These are phyloP conservation scores for Matsumyia berberina DNA, from an alignment of 2,888 invertebrate species.

Conservation along the genomic window DNA sequence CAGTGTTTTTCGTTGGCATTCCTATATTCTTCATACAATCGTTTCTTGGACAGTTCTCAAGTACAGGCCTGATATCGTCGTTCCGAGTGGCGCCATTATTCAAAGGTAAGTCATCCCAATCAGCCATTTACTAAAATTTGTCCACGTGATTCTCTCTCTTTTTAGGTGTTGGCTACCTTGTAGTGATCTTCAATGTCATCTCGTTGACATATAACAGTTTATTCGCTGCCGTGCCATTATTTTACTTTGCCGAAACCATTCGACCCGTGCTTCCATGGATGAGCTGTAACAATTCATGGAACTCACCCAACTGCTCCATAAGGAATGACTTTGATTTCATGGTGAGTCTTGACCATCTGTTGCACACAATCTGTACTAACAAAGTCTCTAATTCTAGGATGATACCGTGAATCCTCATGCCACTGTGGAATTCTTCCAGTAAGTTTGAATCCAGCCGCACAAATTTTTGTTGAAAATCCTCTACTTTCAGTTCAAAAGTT, in stretches of 20 bases:
- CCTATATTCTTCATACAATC: slow-evolving; percentile 95
- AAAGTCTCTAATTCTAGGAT: slow-evolving; percentile 72
- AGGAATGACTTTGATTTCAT: slow-evolving; percentile 79
- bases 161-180: slow-evolving; percentile 87
- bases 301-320: slow-evolving; percentile 85
- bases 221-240: slow-evolving; percentile 92
- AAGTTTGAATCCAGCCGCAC: slow-evolving; percentile 47
- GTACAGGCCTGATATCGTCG: slow-evolving; percentile 91
- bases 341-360: slow-evolving; percentile 65
- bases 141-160: background rate
- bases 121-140: background rate
- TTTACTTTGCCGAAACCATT: slow-evolving; percentile 91
- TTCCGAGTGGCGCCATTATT: slow-evolving; percentile 93
- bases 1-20: slow-evolving; percentile 84
- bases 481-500: slow-evolving; percentile 78
- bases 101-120: slow-evolving; percentile 88
- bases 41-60: slow-evolving; percentile 93
- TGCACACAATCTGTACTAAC: background rate
- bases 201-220: slow-evolving; percentile 93
- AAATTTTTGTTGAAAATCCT: background rate
- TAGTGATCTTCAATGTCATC: slow-evolving; percentile 91
- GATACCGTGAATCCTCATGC: slow-evolving; percentile 79
- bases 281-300: slow-evolving; percentile 92
- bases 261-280: slow-evolving; percentile 90
- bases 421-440: slow-evolving; percentile 82